Conservation (phyloP, 2,113 vertebrate genomes). For the Chelonoidis abingdonii region DNA sequence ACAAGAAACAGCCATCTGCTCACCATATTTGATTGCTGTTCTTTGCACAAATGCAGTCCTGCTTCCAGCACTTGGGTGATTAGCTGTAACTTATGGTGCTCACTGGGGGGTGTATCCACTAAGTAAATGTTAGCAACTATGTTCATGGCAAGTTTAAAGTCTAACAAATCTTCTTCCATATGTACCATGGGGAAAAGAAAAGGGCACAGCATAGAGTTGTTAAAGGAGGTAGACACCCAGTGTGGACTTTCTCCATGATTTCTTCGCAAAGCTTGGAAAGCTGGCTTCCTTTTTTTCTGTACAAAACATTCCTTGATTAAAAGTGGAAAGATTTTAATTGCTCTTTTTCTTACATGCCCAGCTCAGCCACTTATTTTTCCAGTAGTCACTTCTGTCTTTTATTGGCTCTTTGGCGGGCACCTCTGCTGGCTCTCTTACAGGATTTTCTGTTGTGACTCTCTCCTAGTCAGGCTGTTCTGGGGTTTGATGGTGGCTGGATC, state of each 20-base stretch:
- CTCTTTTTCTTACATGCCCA: constrained; percentile 56
- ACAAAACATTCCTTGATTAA: constrained; percentile 59
- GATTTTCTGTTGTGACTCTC: constrained; percentile 47
- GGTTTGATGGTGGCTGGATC: neutral
- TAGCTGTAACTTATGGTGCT: constrained; percentile 70
- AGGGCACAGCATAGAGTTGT: constrained; percentile 31
- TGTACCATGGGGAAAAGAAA: constrained; percentile 6
- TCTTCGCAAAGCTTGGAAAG: constrained; percentile 40
- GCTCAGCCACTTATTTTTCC: constrained; percentile 66
- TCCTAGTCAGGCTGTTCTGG: accelerated
- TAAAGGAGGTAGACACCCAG: constrained; percentile 3
- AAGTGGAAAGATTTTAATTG: constrained; percentile 64
- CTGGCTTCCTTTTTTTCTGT: constrained; percentile 31
- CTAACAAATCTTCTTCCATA: constrained; percentile 19
- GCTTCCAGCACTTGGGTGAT: constrained; percentile 76
- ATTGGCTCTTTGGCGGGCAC: constrained; percentile 38
- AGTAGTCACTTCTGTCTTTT: constrained; percentile 53
- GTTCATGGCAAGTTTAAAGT: constrained; percentile 61
- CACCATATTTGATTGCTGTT: constrained; percentile 72
- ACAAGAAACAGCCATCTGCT: constrained; percentile 77
- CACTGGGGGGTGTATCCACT: constrained; percentile 37
- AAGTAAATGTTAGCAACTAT: constrained; percentile 62
- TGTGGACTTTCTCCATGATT: constrained; percentile 22
- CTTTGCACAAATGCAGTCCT: constrained; percentile 63
- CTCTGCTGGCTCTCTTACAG: constrained; percentile 7